Evolutionary conservation across 2,113 vertebrate genomes (phyloP), one percentile per base, ranked within the genome.

Genomic region (Patagioenas fasciata): DNA sequence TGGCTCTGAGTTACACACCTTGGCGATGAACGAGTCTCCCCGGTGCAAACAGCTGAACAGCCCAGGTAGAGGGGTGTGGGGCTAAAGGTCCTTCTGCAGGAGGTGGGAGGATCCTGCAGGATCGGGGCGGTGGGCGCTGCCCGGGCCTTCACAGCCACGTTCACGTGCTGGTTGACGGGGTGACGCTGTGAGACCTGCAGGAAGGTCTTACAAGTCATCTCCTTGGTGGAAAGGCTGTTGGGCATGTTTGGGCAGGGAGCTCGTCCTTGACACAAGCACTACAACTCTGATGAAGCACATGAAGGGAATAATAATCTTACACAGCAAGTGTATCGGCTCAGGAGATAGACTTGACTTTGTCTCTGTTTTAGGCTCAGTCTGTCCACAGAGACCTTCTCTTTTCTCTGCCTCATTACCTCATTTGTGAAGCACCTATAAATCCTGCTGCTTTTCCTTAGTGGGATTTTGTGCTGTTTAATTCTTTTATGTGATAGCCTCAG

Each of bases 381-480:
- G 73, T 44, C 95, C 82, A 40, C 78, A 85, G 95, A 88, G 81
- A 82, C 34, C 28, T 73, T 71, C 17, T 81, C 48, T 91, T 92
- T 91, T 80, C 88, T 88, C 60, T 95, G 80, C 91, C 75, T 95
- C 89, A 77, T 94, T 95, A 91, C 82, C 47, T 74, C 60, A 48
- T 90, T 85, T 85, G 62, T 91, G 88, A 85, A 90, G 64, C 75
- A 83, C 80, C 79, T 94, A 80, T 93, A 90, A 96, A 88, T 96
- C 85, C 74, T 86, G 29, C 64, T 72, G 50, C 36, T 81, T 95
- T 84, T 86, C 66, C 54, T 57, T 56, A 14, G 79, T 2, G 1
- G 36, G 54, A 32, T 70, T 91, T 81, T 65, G 67, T 74, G 48
- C 71, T 70, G 3, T 67, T 84, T 60, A 50, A 54, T 67, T 89